Evolutionary conservation across 23 tunicate genomes (phyloP), one percentile per base, ranked within the genome.

Genomic region (Styela plicata): DNA sequence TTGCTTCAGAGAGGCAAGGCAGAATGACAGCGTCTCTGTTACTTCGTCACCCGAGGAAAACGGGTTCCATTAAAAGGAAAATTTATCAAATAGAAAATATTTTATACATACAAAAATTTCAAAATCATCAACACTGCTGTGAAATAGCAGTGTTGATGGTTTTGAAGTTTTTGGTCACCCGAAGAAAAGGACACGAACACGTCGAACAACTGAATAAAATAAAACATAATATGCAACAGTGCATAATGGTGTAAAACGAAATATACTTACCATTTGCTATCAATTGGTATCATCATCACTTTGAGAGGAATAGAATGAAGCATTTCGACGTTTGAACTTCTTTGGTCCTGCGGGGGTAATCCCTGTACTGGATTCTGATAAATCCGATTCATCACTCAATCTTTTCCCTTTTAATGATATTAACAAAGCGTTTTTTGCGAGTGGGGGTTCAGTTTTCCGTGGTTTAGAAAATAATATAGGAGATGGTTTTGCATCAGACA

Each of bases 281-380:
- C 7, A 25, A 17, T 7, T 26, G 5, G 34, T 71, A 28, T 44
- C 21, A 53, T 44, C 22, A 1, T 87, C 90, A 82, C 82, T 70
- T 34, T 69, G 74, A 16, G 74, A 35, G 31, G 74, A n/a, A 80
- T 89, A 89, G 31, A 89, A 10, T 20, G 94, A 84, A 16, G 88
- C 88, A 66, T 89, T 89, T 80, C 94, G 64, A 3, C 94, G 82
- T 64, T 89, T 89, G 74, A 89, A 89, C 34, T 84, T 84, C 24
- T 24, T 34, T 25, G 34, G 1, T 73, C 24, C 63, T 29, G 22
- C 21, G 13, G 31, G 33, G 64, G 31, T 65, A 34, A 33, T 62
- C 0, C 62, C 52, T 7, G 63, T 10, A 34, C 34, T 22, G 0
- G 24, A 25, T 30, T 74, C 79, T 0, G 86, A 74, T 3, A 34